Evolutionary conservation across 2,888 invertebrate species (phyloP), one percentile per base, ranked within the genome.

Genomic region (Athripsodes cinereus): DNA sequence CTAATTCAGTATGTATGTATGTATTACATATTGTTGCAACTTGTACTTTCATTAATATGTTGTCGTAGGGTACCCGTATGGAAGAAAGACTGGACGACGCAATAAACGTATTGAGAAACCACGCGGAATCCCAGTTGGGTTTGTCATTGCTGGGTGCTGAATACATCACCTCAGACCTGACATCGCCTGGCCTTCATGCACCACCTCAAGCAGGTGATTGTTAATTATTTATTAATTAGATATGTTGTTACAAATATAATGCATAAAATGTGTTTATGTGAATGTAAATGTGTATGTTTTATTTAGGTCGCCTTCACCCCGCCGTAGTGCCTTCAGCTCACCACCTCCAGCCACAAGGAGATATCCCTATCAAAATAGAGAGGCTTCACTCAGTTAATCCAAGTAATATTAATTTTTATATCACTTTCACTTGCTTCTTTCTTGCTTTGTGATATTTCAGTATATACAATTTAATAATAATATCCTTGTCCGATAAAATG

Each of bases 51-150:
- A n/a, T n/a, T n/a, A n/a, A n/a, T n/a, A 11, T 22, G 2, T 52
- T 52, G 11, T n/a, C 46, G 54, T 71, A 92, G 88, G 92, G 92
- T 66, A 90, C 91, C 67, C 85, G 93, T 60, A 94, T 96, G 92
- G 96, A 96, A 75, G 96, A 96, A 75, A 82, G 94, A 63, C 76
- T 96, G 69, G 96, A 96, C 72, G 96, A 96, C 78, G 96, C 96
- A 64, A 92, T 96, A 69, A 94, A 95, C 74, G 95, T 96, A 58
- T 79, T 96, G 66, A 85, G 95, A 69, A 95, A 94, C 75, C 96
- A 96, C 75, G 94, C 95, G 54, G 95, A 95, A 75, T 91, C 92
- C 47, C 70, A 72, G 52, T 67, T 76, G 72, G 75, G 84, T 74
- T 75, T 82, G 71, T 71, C 82, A 69, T 71, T 83, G 70, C 73